Percentiles rank a stretch among this genome's conserved stretches.
Evolutionary conservation across 2,888 invertebrate genomes (phyloP).

Genomic region (Epicampocera succincta): DNA sequence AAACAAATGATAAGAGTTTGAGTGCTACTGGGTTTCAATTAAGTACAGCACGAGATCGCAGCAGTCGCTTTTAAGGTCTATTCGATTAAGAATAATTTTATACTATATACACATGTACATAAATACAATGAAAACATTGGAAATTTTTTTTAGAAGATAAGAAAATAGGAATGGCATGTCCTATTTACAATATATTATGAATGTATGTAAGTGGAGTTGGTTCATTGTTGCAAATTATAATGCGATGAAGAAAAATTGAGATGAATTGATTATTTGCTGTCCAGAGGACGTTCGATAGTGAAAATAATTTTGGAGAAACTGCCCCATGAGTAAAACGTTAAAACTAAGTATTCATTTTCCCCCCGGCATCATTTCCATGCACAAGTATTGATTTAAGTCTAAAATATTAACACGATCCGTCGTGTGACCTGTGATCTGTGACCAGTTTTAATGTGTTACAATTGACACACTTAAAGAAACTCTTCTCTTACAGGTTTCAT

Average conservation of each 20-base stretch:
- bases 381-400: too few species aligned
- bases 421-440: too few species aligned
- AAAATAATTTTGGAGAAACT: too few species aligned
- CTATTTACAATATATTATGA: conserved; percentile 2
- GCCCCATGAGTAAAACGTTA: too few species aligned
- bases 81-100: not conserved
- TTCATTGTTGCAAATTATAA: conserved; percentile 8
- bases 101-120: not conserved
- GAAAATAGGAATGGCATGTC: conserved; percentile 2
- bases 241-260: not conserved
- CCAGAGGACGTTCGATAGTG: too few species aligned
- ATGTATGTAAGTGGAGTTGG: not conserved
- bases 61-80: conserved; percentile 1
- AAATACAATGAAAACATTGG: conserved; percentile 29
- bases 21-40: conserved; percentile 18
- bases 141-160: conserved; percentile 51
- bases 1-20: conserved; percentile 58
- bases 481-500: too few species aligned
- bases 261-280: too few species aligned
- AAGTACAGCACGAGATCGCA: conserved; percentile 65
- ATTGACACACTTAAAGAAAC: too few species aligned
- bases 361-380: too few species aligned
- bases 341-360: too few species aligned
- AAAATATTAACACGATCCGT: too few species aligned
- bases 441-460: too few species aligned